Evolutionary conservation across 1,140 invertebrate species (phyloP).

Genomic region (Diachasmimorpha longicaudata): DNA sequence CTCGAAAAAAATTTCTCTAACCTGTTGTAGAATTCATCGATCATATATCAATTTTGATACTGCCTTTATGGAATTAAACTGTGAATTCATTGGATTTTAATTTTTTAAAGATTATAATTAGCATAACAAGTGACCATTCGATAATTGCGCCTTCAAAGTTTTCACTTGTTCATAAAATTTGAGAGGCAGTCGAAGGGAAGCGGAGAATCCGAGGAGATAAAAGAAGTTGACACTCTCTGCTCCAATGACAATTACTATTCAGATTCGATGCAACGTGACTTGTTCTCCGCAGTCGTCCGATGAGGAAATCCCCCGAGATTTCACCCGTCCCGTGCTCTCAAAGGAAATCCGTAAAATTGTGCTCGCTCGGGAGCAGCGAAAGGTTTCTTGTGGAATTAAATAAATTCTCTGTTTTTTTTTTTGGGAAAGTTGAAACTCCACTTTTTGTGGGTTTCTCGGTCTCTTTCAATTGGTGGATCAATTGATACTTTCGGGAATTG

Average conservation of each 20-base stretch:
- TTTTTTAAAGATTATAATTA: too few species aligned
- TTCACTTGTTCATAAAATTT: not conserved
- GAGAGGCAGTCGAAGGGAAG: too few species aligned
- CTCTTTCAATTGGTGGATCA: not conserved
- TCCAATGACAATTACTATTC: not conserved
- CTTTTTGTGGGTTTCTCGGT: not conserved
- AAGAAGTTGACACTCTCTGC: not conserved
- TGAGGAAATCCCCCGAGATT: conserved; percentile 13
- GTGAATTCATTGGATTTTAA: too few species aligned
- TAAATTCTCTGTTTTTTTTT: not conserved
- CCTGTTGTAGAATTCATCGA: too few species aligned
- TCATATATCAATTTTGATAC: too few species aligned
- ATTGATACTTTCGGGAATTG: not conserved
- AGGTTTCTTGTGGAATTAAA: conserved; percentile 13
- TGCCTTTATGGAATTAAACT: too few species aligned
- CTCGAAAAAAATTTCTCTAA: too few species aligned
- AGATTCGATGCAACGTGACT: not conserved
- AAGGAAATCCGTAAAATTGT: conserved; percentile 26
- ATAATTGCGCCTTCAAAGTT: too few species aligned
- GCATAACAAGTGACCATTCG: too few species aligned
- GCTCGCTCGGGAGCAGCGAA: not conserved
- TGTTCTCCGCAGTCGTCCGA: not conserved
- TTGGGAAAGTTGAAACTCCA: not conserved
- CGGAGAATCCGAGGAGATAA: not conserved
- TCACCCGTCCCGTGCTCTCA: not conserved